These are phyloP conservation scores for Gadus chalcogrammus DNA, from an alignment of 2,113 vertebrate genomes.

Conservation along the genomic window DNA sequence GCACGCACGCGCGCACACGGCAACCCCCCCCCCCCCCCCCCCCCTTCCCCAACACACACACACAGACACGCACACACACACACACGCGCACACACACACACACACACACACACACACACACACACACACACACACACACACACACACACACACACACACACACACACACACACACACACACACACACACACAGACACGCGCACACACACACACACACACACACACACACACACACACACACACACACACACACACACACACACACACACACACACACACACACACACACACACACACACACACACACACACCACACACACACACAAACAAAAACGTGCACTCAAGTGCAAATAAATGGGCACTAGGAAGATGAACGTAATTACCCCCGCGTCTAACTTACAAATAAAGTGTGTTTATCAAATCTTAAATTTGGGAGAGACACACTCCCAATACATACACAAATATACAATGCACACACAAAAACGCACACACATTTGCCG, in stretches of 20 bases:
- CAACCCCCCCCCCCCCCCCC: too few species aligned
- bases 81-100: slow-evolving; percentile 1
- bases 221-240: slow-evolving; percentile 19
- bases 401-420: too few species aligned
- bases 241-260: slow-evolving; percentile 21
- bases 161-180: slow-evolving; percentile 20
- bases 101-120: slow-evolving; percentile 25
- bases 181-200: slow-evolving; percentile 20
- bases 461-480: background rate
- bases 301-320: slow-evolving; percentile 23
- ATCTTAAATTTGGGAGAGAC: too few species aligned
- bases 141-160: slow-evolving; percentile 20
- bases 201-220: background rate
- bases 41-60: background rate
- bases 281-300: slow-evolving; percentile 21
- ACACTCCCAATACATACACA: background rate
- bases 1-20: background rate
- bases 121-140: slow-evolving; percentile 22
- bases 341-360: background rate
- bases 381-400: too few species aligned
- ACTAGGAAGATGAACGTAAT: too few species aligned
- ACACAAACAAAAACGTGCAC: slow-evolving; percentile 18
- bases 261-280: slow-evolving; percentile 19
- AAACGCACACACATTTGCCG: background rate
- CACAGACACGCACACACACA: background rate